Percentiles rank a stretch among this genome's conserved stretches.
Conservation (phyloP, 1,140 invertebrate genomes). For the Mizuhopecten yessoensis region DNA sequence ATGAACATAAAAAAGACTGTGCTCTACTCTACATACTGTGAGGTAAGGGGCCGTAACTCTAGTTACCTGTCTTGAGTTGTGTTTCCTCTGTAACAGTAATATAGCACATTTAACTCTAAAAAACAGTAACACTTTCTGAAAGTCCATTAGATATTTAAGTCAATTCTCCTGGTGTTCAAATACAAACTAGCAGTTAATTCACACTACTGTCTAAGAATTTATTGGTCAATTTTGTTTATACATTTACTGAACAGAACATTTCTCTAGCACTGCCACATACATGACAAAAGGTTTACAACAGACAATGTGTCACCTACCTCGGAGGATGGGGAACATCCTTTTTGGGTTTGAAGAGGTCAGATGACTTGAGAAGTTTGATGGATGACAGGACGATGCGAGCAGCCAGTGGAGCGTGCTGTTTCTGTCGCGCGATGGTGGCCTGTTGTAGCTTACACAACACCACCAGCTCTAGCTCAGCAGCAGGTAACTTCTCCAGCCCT, state of each 20-base stretch:
- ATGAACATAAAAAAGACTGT: background rate
- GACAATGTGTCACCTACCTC: background rate
- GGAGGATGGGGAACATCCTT: constrained; percentile 64
- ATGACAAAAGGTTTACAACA: background rate
- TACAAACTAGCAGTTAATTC: too few species aligned
- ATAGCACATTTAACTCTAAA: background rate
- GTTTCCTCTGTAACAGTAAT: background rate
- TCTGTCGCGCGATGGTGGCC: constrained; percentile 77
- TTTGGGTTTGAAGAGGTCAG: constrained; percentile 74
- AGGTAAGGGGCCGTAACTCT: background rate
- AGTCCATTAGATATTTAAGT: background rate
- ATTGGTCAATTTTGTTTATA: too few species aligned
- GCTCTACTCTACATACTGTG: background rate
- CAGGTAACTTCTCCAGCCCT: constrained; percentile 75
- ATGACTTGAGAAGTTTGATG: constrained; percentile 77
- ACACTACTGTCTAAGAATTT: too few species aligned
- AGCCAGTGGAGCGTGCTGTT: constrained; percentile 81
- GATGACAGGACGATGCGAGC: constrained; percentile 76
- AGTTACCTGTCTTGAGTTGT: constrained; percentile 24
- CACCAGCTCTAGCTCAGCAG: constrained; percentile 82
- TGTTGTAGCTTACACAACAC: constrained; percentile 79
- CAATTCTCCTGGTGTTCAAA: too few species aligned
- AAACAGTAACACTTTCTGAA: background rate
- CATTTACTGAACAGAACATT: too few species aligned
- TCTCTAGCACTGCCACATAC: too few species aligned